Evolutionary conservation across 2,888 invertebrate species (phyloP), one percentile per base, ranked within the genome.

Genomic region (Silvanus unidentatus): DNA sequence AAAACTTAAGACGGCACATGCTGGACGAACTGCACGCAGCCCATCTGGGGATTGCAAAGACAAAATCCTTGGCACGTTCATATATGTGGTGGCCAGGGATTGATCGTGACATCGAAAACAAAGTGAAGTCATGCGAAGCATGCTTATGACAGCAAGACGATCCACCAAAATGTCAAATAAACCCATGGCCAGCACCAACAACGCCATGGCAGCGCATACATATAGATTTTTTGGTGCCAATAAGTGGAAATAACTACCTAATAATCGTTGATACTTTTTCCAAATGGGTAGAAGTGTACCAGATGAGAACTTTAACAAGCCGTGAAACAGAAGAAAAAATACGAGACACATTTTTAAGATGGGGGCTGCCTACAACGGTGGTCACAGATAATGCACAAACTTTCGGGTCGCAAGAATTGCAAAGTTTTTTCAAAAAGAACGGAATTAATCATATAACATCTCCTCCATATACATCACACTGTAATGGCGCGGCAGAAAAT

Each of bases 51-150:
- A 32, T 32, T 4, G 10, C 15, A 3, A 39, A 27, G 11, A 39
- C 27, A 8, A 39, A 39, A 27, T 4, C 39, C 2, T 6, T 22
- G 10, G 39, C 39, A 22, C 3, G 39, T 5, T 27, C 16, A 3
- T 32, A 32, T 9, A 5, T 32, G 27, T 42, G 46, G 46, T 43
- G 46, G 42, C 46, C 42, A 9, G 22, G 27, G n/a, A 16, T 46
- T 3, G 37, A 46, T 16, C 8, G 2, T 1, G 42, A 46, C 16
- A 43, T 42, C 13, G 39, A 46, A 34, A 34, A 35, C 1, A 46
- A 2, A 16, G 16, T 29, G n/a, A 32, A 32, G n/a, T 3, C 32
- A 12, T 32, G 32, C 10, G 3, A 8, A 2, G 12, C 15, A 22
- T 38, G 16, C 39, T 14, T 32, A 10, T 14, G n/a, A 15, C n/a